A percentile compares a stretch with the other conserved stretches of the same genome.
These are phyloP conservation scores for Nipponia nippon DNA, from an alignment of 2,113 vertebrate species.

Conservation along the genomic window DNA sequence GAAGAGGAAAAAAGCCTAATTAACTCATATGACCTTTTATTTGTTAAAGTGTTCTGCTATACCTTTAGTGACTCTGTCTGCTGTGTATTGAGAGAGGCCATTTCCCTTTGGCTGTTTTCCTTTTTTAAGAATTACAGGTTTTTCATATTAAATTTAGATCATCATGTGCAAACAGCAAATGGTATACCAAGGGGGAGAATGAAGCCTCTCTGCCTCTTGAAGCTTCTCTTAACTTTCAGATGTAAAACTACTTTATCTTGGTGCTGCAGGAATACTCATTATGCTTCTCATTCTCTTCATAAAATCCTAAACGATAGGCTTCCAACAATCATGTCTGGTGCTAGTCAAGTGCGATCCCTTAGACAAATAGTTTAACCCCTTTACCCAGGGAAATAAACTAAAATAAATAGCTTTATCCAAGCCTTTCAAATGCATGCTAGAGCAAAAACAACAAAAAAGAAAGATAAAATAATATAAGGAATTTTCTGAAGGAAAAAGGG, in stretches of 20 bases:
- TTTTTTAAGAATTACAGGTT: background rate
- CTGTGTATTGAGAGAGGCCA: background rate
- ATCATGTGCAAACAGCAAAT: background rate
- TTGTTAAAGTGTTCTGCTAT: conserved; percentile 44
- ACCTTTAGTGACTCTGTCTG: background rate
- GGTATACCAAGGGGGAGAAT: background rate
- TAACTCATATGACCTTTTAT: conserved; percentile 62
- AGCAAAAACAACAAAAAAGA: background rate
- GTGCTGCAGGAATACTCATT: background rate
- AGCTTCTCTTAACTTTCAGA: background rate
- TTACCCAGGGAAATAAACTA: background rate
- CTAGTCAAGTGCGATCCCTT: background rate
- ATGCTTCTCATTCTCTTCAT: background rate
- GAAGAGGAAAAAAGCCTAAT: conserved; percentile 60
- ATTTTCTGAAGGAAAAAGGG: background rate
- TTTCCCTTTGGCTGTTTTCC: background rate
- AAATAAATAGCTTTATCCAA: background rate
- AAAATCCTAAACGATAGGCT: background rate
- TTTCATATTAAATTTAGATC: conserved; percentile 1
- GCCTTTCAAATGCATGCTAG: background rate
- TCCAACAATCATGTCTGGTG: background rate
- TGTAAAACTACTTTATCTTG: background rate
- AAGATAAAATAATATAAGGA: background rate
- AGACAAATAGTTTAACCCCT: background rate
- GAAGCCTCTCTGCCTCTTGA: background rate